phyloP scores from a whole-genome alignment of 2,888 invertebrate species.

The Archips crataeganus region DNA sequence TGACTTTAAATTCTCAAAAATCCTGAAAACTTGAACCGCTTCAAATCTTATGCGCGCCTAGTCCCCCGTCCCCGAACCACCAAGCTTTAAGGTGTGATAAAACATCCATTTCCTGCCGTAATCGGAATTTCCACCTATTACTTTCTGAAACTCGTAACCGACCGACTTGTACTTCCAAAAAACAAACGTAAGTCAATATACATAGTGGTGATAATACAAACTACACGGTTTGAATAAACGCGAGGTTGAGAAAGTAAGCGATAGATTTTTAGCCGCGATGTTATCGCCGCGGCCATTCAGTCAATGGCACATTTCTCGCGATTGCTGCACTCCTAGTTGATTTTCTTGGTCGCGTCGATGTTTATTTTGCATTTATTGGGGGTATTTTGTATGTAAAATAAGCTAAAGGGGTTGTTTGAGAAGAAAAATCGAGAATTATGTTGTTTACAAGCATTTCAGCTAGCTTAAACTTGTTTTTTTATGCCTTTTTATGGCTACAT shows the following conservation, averaged over 20 bases:
- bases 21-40: constrained; percentile 21
- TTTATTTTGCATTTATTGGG: constrained; percentile 37
- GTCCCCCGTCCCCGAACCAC: constrained; percentile 47
- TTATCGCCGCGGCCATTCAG: constrained; percentile 59
- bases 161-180: neutral
- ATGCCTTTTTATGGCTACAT: too few relatives aligned
- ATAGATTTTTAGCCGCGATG: constrained; percentile 67
- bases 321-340: constrained; percentile 47
- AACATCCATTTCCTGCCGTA: constrained; percentile 75
- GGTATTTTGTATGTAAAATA: constrained; percentile 22
- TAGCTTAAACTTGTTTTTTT: neutral
- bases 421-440: constrained; percentile 1
- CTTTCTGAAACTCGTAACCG: neutral
- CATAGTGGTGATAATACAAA: neutral
- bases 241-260: neutral
- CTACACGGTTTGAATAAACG: neutral
- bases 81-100: constrained; percentile 65
- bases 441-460: neutral
- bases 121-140: constrained; percentile 53
- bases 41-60: constrained; percentile 43
- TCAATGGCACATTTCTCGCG: constrained; percentile 51
- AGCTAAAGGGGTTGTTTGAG: constrained; percentile 10
- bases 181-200: neutral
- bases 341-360: constrained; percentile 38
- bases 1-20: neutral